A percentile compares a stretch with the other conserved stretches of the same genome.
These are phyloP conservation scores for Amphipoea oculea DNA, from an alignment of 2,888 invertebrate species.

Conservation along the genomic window DNA sequence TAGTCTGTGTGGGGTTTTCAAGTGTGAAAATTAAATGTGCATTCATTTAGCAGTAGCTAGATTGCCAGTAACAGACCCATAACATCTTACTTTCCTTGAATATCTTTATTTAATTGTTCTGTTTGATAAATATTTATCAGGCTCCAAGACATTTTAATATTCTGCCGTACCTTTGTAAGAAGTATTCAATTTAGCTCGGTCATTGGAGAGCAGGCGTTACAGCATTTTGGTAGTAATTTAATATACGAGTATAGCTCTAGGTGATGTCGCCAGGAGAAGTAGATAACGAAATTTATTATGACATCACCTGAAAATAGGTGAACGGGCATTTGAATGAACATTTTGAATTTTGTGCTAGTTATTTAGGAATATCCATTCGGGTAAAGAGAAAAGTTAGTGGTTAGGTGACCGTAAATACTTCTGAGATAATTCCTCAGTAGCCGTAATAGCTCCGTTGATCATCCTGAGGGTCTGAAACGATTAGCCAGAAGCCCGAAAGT, in stretches of 20 bases:
- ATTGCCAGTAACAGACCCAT: background rate
- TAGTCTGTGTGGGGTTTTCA: constrained; percentile 3
- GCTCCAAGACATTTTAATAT: background rate
- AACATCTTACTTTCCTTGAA: background rate
- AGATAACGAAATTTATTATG: constrained; percentile 13
- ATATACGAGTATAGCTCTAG: constrained; percentile 25
- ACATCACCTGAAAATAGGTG: background rate
- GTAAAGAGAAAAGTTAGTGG: background rate
- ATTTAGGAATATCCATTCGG: background rate
- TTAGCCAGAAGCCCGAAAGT: background rate
- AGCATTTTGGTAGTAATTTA: constrained; percentile 3
- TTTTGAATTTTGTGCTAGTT: background rate
- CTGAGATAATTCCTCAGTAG: background rate
- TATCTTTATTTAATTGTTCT: background rate
- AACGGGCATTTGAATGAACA: background rate
- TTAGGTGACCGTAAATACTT: background rate
- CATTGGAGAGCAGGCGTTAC: background rate
- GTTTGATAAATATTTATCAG: background rate
- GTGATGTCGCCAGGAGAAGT: constrained; percentile 29
- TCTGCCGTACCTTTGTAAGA: background rate
- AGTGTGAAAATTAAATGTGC: constrained; percentile 35
- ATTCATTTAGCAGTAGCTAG: constrained; percentile 23
- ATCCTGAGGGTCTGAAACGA: background rate
- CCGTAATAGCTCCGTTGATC: background rate
- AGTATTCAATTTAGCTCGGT: background rate